Percentiles rank a stretch among this genome's conserved stretches.
Conservation (phyloP, 2,113 vertebrate genomes). For the Calyptommatus sinebrachiatus region DNA sequence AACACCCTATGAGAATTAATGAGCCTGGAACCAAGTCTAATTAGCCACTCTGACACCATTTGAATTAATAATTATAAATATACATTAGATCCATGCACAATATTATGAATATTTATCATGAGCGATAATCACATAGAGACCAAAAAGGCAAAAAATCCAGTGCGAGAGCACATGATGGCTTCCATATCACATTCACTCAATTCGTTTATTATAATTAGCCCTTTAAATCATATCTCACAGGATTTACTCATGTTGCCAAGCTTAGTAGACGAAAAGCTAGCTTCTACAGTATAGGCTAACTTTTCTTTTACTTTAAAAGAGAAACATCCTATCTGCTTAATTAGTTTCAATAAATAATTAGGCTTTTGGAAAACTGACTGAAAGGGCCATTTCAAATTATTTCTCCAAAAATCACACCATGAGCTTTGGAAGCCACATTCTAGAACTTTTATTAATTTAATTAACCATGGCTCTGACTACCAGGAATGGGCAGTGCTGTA, state of each 20-base stretch:
- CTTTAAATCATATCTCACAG: constrained; percentile 35
- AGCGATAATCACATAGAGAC: background rate
- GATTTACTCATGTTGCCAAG: constrained; percentile 17
- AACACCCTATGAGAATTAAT: constrained; percentile 18
- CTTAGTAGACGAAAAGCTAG: constrained; percentile 16
- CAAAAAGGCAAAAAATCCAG: constrained; percentile 1
- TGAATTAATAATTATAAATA: constrained; percentile 11
- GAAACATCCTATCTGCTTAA: constrained; percentile 18
- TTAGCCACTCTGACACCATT: constrained; percentile 20
- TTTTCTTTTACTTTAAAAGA: constrained; percentile 20
- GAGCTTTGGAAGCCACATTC: background rate
- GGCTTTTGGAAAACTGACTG: constrained; percentile 7
- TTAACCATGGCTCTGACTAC: background rate
- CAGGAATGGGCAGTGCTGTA: background rate
- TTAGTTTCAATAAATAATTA: constrained; percentile 19
- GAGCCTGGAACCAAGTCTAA: constrained; percentile 20
- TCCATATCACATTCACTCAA: background rate
- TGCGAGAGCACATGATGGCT: background rate
- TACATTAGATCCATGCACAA: background rate
- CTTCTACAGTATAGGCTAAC: background rate
- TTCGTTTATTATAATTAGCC: constrained; percentile 16
- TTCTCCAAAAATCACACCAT: background rate
- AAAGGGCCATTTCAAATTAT: background rate
- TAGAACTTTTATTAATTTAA: background rate
- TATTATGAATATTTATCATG: constrained; percentile 33